Percentiles rank a stretch among this genome's conserved stretches.
These are phyloP conservation scores for Petroica traversi DNA, from an alignment of 2,113 vertebrate genomes.

Conservation along the genomic window DNA sequence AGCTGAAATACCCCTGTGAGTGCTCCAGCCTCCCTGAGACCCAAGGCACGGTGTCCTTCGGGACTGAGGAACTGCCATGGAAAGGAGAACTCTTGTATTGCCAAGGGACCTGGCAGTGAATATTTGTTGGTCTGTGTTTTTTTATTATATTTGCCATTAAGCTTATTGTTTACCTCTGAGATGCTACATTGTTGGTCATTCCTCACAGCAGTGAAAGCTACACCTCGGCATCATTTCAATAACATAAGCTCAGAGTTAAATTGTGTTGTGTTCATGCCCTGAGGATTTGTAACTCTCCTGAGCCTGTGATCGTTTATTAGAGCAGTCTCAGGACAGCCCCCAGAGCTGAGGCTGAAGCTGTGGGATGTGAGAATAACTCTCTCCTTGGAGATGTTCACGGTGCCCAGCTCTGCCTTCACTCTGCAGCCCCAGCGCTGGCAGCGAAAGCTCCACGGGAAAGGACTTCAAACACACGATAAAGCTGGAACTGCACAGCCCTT, in stretches of 20 bases:
- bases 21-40: neutral
- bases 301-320: neutral
- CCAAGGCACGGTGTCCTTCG: accelerated
- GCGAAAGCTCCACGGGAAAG: neutral
- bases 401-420: neutral
- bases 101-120: neutral
- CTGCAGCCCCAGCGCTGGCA: neutral
- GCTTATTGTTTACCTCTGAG: neutral
- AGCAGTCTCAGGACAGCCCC: neutral
- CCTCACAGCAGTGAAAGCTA: neutral
- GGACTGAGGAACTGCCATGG: accelerated
- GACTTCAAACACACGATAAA: accelerated
- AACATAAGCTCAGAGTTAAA: neutral
- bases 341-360: neutral
- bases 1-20: neutral
- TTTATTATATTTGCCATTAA: neutral
- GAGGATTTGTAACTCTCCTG: neutral
- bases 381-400: neutral
- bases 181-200: neutral
- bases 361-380: no score
- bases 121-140: neutral
- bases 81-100: neutral
- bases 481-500: neutral
- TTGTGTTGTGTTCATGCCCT: neutral
- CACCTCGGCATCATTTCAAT: neutral